Evolutionary conservation across 1,140 invertebrate species (phyloP), one percentile per base, ranked within the genome.

Genomic region (Hylaeus anthracinus): DNA sequence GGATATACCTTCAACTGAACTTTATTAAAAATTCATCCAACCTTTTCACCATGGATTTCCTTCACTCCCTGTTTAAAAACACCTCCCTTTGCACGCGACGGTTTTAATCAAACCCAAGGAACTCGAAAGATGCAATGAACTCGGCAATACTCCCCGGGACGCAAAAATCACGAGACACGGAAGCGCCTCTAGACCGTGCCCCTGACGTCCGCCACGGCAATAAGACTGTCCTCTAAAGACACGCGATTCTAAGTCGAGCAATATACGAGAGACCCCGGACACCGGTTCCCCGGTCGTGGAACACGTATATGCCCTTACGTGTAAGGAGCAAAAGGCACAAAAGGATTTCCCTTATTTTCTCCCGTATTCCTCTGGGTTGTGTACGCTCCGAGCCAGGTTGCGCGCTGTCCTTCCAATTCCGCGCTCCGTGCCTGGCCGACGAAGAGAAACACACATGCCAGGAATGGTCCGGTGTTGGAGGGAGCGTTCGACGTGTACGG

Each of bases 401-500:
- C 64, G 39, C 73, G 48, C 58, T 71, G 64, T 79, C 67, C 53
- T 64, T 61, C 60, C 70, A 73, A 61, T 77, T 51, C 58, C 43
- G 56, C 45, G 15, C 60, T 53, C 56, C 37, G 39, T 73, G 48
- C 26, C 56, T 9, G 6, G 56, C 43, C 70, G 63, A 67, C 41
- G 60, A 41, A 51, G 70, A 65, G 80, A 65, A 64, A 81, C 63
- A 73, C 86, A 79, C 72, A 72, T 77, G 81, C 67, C 65, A 43
- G 67, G 73, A 87, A 87, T 83, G 78, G 71, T 53, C 70, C 70
- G 63, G 1, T 5, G 48, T 1, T 8, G 48, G 4, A 8, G 5
- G 48, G 6, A 63, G 26, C 72, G 72, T 80, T 82, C 81, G 80
- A 88, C 88, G 87, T 89, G 87, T 88, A 69, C 86, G 78, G 86